phyloP scores from a whole-genome alignment of 2,113 vertebrate species.

The Sceloporus tristichus region DNA sequence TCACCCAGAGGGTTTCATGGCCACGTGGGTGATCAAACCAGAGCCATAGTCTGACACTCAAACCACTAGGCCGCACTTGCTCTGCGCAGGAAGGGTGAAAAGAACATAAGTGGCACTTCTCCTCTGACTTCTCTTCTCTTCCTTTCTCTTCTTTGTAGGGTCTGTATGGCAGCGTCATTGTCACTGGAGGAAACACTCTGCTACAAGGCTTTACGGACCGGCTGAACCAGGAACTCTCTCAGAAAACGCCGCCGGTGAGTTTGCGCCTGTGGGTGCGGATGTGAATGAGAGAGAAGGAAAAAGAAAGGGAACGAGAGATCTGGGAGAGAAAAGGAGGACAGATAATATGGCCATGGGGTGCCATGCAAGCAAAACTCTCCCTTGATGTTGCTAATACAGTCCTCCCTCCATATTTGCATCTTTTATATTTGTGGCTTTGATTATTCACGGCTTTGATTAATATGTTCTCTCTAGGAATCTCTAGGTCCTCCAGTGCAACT shows the following conservation, averaged over 20 bases:
- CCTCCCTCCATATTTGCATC: no score
- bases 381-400: no score
- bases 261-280: fast-evolving
- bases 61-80: no score
- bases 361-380: not conserved
- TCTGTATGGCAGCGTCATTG: conserved; percentile 80
- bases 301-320: not conserved
- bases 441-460: no score
- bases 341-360: not conserved
- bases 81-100: not conserved
- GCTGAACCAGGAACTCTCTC: conserved; percentile 82
- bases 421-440: no score
- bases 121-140: not conserved
- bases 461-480: no score
- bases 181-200: conserved; percentile 80
- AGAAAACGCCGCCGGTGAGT: conserved; percentile 83
- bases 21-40: no score
- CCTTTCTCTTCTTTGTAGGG: conserved; percentile 62
- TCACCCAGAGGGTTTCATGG: no score
- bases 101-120: no score
- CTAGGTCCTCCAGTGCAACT: no score
- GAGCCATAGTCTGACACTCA: no score
- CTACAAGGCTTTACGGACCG: conserved; percentile 84
- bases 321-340: not conserved
- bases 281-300: not conserved